These are phyloP conservation scores for Dendrocincla fuliginosa DNA, from an alignment of 2,797 vertebrate species.

Conservation along the genomic window DNA sequence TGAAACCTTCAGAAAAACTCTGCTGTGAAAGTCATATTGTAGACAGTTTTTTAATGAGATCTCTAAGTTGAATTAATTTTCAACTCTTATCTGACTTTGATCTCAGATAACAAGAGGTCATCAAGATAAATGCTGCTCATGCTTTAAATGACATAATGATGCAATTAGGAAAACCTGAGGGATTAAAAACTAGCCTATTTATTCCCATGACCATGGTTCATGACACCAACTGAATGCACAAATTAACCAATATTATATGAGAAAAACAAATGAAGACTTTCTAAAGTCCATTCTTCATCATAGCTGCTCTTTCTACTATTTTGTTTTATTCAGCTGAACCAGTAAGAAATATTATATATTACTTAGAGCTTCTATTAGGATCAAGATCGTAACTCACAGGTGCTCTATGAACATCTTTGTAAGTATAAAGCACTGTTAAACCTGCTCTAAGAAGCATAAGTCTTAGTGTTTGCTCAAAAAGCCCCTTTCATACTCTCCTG, in stretches of 20 bases:
- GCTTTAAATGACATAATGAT: not conserved
- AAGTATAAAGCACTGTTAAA: not conserved
- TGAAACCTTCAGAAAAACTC: not conserved
- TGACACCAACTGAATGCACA: not conserved
- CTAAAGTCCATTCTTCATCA: not conserved
- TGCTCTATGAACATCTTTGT: not conserved
- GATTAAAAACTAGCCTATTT: conserved; percentile 18
- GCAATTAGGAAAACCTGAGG: not conserved
- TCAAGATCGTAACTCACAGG: not conserved
- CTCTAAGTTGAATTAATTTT: not conserved
- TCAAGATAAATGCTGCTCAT: conserved; percentile 4
- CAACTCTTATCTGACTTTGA: conserved; percentile 30
- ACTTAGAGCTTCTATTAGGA: not conserved
- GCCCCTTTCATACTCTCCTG: not conserved
- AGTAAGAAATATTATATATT: not conserved
- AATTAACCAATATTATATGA: not conserved
- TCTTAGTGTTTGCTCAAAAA: not conserved
- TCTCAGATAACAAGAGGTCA: conserved; percentile 12
- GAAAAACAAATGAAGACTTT: not conserved
- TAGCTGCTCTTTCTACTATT: not conserved
- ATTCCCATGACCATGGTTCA: not conserved
- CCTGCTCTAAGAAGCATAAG: not conserved
- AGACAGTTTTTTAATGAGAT: not conserved
- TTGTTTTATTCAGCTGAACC: not conserved
- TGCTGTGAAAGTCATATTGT: not conserved